These are phyloP conservation scores for Dicentrarchus labrax DNA, from an alignment of 2,113 vertebrate species.

Conservation along the genomic window DNA sequence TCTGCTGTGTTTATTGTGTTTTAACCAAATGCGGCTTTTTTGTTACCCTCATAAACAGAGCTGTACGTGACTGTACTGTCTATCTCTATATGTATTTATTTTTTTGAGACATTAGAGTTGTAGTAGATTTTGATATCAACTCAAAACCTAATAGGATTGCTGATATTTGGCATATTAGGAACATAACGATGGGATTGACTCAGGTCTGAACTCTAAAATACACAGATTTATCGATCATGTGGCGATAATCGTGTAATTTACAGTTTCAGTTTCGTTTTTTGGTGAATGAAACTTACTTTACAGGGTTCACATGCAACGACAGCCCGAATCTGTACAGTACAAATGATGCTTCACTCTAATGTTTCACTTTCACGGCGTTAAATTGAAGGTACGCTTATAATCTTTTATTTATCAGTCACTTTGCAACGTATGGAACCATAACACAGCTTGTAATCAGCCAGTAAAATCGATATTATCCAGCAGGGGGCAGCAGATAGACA, in stretches of 20 bases:
- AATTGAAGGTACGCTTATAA: not conserved
- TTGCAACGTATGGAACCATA: not conserved
- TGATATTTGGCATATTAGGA: not conserved
- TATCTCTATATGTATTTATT: not conserved
- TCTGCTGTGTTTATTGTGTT: not conserved
- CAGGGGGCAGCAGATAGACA: slow-evolving; percentile 5
- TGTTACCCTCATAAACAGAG: not conserved
- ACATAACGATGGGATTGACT: not conserved
- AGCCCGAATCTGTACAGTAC: too few relatives aligned
- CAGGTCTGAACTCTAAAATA: not conserved
- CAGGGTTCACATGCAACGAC: not conserved
- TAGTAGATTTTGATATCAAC: not conserved
- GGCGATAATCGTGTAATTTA: not conserved
- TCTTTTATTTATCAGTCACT: not conserved
- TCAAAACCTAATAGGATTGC: not conserved
- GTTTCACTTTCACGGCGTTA: not conserved
- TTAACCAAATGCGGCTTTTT: not conserved
- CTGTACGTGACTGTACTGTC: not conserved
- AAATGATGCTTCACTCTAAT: not conserved
- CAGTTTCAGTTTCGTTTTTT: slow-evolving; percentile 19
- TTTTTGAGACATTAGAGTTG: not conserved
- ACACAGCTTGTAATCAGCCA: not conserved
- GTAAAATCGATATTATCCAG: not conserved
- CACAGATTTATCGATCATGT: not conserved
- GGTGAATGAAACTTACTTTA: too few relatives aligned